phyloP scores from a whole-genome alignment of 1,140 invertebrate genomes.

The Stenopsyche tienmushanensis region DNA sequence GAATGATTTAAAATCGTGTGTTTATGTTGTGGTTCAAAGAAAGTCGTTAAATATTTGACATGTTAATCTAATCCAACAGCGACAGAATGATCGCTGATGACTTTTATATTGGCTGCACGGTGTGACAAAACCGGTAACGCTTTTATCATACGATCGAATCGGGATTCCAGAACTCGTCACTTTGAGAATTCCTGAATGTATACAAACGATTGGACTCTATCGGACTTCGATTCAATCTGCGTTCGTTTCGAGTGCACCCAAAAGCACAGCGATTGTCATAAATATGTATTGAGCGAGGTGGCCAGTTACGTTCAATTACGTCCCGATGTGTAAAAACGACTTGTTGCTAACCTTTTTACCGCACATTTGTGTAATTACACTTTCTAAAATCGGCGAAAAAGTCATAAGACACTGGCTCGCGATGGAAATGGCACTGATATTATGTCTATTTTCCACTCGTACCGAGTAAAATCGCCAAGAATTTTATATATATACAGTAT shows the following conservation, averaged over 20 bases:
- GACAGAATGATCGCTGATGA: neutral
- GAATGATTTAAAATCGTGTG: too few relatives aligned
- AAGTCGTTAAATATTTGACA: neutral
- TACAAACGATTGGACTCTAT: too few relatives aligned
- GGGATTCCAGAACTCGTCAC: too few relatives aligned
- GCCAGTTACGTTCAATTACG: conserved; percentile 20
- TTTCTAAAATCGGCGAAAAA: conserved; percentile 24
- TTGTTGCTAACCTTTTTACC: neutral
- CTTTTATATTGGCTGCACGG: neutral
- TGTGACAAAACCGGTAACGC: neutral
- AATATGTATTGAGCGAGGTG: neutral
- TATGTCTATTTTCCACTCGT: conserved; percentile 4
- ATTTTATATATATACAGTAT: neutral
- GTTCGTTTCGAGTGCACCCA: too few relatives aligned
- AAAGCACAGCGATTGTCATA: too few relatives aligned
- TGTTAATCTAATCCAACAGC: neutral
- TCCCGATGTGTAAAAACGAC: neutral
- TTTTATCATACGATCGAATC: too few relatives aligned
- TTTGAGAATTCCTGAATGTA: too few relatives aligned
- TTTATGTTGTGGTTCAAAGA: too few relatives aligned
- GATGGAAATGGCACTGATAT: neutral
- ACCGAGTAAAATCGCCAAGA: neutral
- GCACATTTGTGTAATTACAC: conserved; percentile 2
- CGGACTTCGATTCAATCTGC: too few relatives aligned
- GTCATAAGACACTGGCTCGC: neutral